These are phyloP conservation scores for Salpingus planirostris DNA, from an alignment of 2,888 invertebrate species.

Conservation along the genomic window DNA sequence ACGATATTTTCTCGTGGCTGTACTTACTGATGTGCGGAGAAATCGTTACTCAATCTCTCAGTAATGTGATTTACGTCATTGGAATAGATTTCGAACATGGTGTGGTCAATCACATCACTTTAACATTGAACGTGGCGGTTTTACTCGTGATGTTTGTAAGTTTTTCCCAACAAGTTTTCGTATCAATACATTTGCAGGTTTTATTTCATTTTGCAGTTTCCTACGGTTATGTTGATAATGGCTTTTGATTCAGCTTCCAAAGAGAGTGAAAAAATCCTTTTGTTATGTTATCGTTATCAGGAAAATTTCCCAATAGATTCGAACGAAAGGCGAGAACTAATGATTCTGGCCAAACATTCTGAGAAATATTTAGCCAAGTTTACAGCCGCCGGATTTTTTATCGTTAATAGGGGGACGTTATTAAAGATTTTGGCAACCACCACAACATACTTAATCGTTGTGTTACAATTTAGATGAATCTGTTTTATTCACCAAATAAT, in stretches of 20 bases:
- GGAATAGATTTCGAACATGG: too few relatives aligned
- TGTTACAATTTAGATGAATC: constrained; percentile 1
- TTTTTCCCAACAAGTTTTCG: too few relatives aligned
- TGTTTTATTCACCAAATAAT: too few relatives aligned
- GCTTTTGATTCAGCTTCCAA: background rate
- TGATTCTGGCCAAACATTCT: background rate
- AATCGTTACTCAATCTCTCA: too few relatives aligned
- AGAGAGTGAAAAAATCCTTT: constrained; percentile 1
- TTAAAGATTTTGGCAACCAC: background rate
- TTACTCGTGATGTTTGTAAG: too few relatives aligned
- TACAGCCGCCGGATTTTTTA: constrained; percentile 1
- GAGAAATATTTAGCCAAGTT: constrained; percentile 1
- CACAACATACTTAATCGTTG: constrained; percentile 1
- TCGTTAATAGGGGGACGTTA: background rate
- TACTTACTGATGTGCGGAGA: too few relatives aligned
- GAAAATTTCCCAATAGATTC: background rate
- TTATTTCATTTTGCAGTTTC: too few relatives aligned
- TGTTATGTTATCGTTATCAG: constrained; percentile 1
- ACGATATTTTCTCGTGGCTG: too few relatives aligned
- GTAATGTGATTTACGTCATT: too few relatives aligned
- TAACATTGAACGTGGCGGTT: too few relatives aligned
- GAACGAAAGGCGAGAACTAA: background rate
- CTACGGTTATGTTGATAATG: background rate
- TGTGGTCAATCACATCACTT: too few relatives aligned
- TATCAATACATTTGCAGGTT: too few relatives aligned